Percentiles rank a stretch among this genome's conserved stretches.
Evolutionary conservation across 1,140 invertebrate species (phyloP).

Genomic region (Orius laevigatus): DNA sequence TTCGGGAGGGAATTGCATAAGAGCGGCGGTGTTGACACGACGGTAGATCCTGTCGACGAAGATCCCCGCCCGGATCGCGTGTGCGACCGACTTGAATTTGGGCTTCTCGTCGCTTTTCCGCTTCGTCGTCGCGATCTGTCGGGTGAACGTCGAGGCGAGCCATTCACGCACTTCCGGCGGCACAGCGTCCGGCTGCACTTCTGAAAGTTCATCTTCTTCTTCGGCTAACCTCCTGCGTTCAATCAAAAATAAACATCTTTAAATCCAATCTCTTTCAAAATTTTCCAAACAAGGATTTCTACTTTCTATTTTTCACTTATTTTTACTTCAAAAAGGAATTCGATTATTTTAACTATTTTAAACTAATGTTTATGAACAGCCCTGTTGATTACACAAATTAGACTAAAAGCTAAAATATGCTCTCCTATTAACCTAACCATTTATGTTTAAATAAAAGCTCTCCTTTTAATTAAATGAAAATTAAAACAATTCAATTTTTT

Average conservation of each 20-base stretch:
- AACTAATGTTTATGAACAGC: no score
- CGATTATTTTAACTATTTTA: no score
- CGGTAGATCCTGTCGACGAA: conserved; percentile 94
- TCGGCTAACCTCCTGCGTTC: conserved; percentile 51
- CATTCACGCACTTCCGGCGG: conserved; percentile 91
- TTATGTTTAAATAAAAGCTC: no score
- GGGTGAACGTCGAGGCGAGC: conserved; percentile 93
- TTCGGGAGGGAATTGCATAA: conserved; percentile 79
- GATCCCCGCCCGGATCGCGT: conserved; percentile 91
- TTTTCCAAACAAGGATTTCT: no score
- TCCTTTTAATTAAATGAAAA: no score
- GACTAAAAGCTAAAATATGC: no score
- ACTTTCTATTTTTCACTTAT: no score
- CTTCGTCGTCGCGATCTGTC: conserved; percentile 60
- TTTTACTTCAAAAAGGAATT: no score
- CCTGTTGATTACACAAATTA: no score
- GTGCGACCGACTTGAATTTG: conserved; percentile 88
- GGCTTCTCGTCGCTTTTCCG: conserved; percentile 62
- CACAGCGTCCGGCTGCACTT: conserved; percentile 89
- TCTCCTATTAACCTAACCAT: no score
- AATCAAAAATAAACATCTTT: not conserved
- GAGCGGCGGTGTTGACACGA: conserved; percentile 64
- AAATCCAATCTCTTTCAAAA: no score
- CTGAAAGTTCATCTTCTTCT: conserved; percentile 85
- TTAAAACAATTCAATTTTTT: no score